Percentiles rank a stretch among this genome's conserved stretches.
phyloP scores from a whole-genome alignment of 1,140 invertebrate species.

The Anoplophora glabripennis region DNA sequence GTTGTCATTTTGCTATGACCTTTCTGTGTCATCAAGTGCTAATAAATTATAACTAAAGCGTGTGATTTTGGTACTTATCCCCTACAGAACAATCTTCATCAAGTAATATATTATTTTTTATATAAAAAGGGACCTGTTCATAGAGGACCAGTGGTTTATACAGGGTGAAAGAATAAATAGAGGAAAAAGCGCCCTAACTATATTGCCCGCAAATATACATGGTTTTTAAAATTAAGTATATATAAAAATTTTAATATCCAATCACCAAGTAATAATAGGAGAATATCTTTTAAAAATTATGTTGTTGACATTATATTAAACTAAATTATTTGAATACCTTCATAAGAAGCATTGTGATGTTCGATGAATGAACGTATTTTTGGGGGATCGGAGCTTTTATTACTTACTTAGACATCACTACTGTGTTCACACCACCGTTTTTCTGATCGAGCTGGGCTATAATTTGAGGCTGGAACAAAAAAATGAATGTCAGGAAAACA shows the following conservation, averaged over 20 bases:
- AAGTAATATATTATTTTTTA: too few species aligned
- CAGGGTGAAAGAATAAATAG: slow-evolving; percentile 11
- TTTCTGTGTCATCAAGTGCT: too few species aligned
- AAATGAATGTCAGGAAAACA: slow-evolving; percentile 7
- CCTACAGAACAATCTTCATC: too few species aligned
- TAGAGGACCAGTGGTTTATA: slow-evolving; percentile 11
- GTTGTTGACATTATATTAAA: slow-evolving; percentile 15
- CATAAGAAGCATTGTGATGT: slow-evolving; percentile 44
- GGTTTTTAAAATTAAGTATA: slow-evolving; percentile 36
- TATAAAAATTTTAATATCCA: slow-evolving; percentile 26
- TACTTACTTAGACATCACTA: slow-evolving; percentile 49
- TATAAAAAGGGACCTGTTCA: too few species aligned
- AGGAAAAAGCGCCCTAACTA: slow-evolving; percentile 33
- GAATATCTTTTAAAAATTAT: slow-evolving; percentile 7
- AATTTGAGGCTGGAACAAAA: slow-evolving; percentile 44
- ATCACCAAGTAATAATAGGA: slow-evolving; percentile 26
- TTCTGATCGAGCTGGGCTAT: slow-evolving; percentile 47
- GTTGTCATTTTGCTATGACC: too few species aligned
- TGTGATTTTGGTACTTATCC: too few species aligned
- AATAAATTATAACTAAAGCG: too few species aligned
- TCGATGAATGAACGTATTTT: slow-evolving; percentile 42
- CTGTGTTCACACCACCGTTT: slow-evolving; percentile 46
- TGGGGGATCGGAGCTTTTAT: slow-evolving; percentile 19
- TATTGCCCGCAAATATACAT: slow-evolving; percentile 44
- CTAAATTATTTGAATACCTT: slow-evolving; percentile 39